Conservation (phyloP, 2,888 invertebrate genomes). For the Drosophila vallismaia region DNA sequence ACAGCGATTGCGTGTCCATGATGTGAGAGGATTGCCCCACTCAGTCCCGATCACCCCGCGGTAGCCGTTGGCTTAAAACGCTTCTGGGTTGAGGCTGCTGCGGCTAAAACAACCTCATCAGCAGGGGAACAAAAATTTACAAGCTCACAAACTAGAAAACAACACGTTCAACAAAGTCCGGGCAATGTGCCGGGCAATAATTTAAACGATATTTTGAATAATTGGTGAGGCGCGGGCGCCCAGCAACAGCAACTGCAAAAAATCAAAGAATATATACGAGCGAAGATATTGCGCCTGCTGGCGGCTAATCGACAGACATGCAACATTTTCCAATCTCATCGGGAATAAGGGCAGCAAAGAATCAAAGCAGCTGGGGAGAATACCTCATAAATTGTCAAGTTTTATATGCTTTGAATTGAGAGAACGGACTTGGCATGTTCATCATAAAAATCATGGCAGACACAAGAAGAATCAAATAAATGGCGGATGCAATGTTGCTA, state of each 20-base stretch:
- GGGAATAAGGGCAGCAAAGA: constrained; percentile 55
- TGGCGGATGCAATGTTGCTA: not conserved
- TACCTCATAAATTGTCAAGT: constrained; percentile 60
- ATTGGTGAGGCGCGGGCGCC: constrained; percentile 49
- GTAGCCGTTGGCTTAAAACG: constrained; percentile 60
- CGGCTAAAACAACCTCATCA: constrained; percentile 37
- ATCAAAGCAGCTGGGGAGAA: constrained; percentile 21
- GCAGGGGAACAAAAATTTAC: constrained; percentile 58
- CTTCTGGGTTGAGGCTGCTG: constrained; percentile 66
- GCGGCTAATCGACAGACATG: constrained; percentile 67
- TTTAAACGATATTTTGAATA: constrained; percentile 70
- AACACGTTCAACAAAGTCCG: constrained; percentile 64
- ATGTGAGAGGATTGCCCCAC: constrained; percentile 57
- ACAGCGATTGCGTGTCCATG: constrained; percentile 66
- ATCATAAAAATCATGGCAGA: constrained; percentile 49
- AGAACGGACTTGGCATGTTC: constrained; percentile 52
- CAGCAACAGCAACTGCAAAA: constrained; percentile 30
- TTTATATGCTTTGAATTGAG: constrained; percentile 31
- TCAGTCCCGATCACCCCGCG: constrained; percentile 19
- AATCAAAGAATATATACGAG: constrained; percentile 16
- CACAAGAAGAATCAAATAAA: constrained; percentile 3
- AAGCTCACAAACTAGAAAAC: constrained; percentile 75
- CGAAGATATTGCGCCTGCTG: constrained; percentile 54
- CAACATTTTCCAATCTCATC: constrained; percentile 55
- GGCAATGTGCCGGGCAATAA: constrained; percentile 55